phyloP scores from a whole-genome alignment of 37 sponge, comb jelly and placozoan genomes.

The Ephydatia muelleri region DNA sequence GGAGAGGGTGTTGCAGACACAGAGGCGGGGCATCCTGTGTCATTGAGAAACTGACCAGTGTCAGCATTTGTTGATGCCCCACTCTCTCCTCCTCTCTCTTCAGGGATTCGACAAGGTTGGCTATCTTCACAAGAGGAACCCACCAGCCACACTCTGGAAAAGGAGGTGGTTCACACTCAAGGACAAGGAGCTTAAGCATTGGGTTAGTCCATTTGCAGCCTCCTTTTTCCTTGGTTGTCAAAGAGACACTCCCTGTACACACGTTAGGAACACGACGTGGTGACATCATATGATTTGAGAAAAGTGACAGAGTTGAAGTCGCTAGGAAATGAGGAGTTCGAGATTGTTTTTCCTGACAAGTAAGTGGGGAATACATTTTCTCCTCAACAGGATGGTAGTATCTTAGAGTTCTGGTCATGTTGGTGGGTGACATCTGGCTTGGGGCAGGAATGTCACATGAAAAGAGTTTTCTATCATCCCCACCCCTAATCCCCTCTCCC shows the following conservation, averaged over 20 bases:
- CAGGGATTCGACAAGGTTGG: constrained; percentile 83
- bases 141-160: constrained; percentile 61
- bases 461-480: too few relatives aligned
- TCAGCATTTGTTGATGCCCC: background rate
- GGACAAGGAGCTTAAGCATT: constrained; percentile 28
- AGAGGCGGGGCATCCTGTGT: too few relatives aligned
- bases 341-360: constrained; percentile 60
- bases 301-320: constrained; percentile 57
- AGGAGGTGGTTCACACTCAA: constrained; percentile 79
- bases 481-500: background rate
- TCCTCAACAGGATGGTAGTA: background rate
- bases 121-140: constrained; percentile 58
- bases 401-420: too few relatives aligned
- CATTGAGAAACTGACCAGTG: too few relatives aligned
- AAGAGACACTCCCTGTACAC: background rate
- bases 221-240: background rate
- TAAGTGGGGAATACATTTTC: constrained; percentile 9
- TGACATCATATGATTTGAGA: constrained; percentile 63
- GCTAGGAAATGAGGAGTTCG: constrained; percentile 48
- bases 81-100: background rate
- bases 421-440: too few relatives aligned
- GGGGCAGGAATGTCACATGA: too few relatives aligned
- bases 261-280: constrained; percentile 51
- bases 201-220: background rate
- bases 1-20: too few relatives aligned